Evolutionary conservation across 2,113 vertebrate genomes (phyloP), one percentile per base, ranked within the genome.

Genomic region (Brevimyrus niger): DNA sequence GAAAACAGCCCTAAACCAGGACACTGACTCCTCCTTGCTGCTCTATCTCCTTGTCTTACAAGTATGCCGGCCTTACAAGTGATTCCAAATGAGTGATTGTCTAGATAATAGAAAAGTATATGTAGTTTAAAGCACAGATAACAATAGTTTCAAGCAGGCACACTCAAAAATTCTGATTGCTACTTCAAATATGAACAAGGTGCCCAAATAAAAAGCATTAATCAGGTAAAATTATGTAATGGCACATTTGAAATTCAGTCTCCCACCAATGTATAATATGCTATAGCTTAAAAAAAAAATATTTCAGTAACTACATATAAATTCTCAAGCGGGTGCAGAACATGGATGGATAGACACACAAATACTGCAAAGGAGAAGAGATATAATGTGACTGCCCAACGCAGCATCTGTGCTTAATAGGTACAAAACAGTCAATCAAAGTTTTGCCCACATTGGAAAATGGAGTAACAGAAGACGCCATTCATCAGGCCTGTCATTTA

Each of bases 401-500:
- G 17, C 2, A 42, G 73, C 73, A 76, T 42, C 27, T 42, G 73
- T 80, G 73, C 15, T 80, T 80, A 80, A 80, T 80, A 80, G 35
- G 83, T n/a, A 48, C 44, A 86, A 50, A 47, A 23, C 82, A 80
- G 73, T 80, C 73, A 76, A 47, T 44, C 44, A 44, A 85, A 85
- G 9, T 85, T 85, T 50, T 86, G 21, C 47, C 47, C 83, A 86
- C 23, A 8, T 86, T 86, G 83, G 47, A 17, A 10, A 50, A 48
- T 27, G 9, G 4, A 48, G 21, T 27, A 50, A 15, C 3, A 55
- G 48, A 15, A 27, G 42, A 38, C 27, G 17, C n/a, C 11, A 31
- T 50, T 55, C 50, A 51, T 38, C 48, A 35, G 90, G 86, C 8
- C 44, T 94, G 94, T 93, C 89, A 90, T 90, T 69, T 91, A 94